A percentile compares a stretch with the other conserved stretches of the same genome.
These are phyloP conservation scores for Diarsia rubi DNA, from an alignment of 2,888 invertebrate genomes.

Conservation along the genomic window DNA sequence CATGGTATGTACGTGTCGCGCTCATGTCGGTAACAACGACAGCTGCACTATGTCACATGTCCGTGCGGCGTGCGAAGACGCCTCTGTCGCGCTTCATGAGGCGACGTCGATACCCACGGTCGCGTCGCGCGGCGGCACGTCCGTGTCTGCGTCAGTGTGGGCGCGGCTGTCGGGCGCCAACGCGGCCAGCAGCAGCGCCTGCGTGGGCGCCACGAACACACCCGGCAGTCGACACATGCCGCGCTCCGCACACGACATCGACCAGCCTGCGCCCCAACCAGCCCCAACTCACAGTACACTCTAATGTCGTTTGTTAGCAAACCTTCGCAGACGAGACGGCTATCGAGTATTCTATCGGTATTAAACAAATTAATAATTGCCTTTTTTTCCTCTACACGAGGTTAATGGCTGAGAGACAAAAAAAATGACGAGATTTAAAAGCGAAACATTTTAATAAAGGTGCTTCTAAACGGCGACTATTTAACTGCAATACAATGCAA, in stretches of 20 bases:
- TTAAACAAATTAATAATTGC: no score
- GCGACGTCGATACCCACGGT: neutral
- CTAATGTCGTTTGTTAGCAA: no score
- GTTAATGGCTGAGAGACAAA: no score
- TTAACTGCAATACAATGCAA: no score
- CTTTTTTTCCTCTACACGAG: no score
- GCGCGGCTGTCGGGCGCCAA: conserved; percentile 31
- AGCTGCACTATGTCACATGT: no score
- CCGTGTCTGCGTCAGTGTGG: neutral
- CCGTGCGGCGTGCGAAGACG: neutral
- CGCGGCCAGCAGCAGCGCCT: conserved; percentile 76
- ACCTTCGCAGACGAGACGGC: neutral
- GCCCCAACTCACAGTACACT: neutral
- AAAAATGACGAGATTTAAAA: no score
- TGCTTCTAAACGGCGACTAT: no score
- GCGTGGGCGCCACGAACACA: conserved; percentile 74
- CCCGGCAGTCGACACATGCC: conserved; percentile 75
- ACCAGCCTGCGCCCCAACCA: conserved; percentile 32
- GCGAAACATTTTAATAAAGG: no score
- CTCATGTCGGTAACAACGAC: no score
- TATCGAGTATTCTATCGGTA: neutral
- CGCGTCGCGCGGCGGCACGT: neutral
- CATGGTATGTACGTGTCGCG: neutral
- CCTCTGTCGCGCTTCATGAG: conserved; percentile 1
- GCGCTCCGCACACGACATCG: conserved; percentile 45